Evolutionary conservation across 2,113 vertebrate genomes (phyloP).

Genomic region (Planiliza haematocheilus): DNA sequence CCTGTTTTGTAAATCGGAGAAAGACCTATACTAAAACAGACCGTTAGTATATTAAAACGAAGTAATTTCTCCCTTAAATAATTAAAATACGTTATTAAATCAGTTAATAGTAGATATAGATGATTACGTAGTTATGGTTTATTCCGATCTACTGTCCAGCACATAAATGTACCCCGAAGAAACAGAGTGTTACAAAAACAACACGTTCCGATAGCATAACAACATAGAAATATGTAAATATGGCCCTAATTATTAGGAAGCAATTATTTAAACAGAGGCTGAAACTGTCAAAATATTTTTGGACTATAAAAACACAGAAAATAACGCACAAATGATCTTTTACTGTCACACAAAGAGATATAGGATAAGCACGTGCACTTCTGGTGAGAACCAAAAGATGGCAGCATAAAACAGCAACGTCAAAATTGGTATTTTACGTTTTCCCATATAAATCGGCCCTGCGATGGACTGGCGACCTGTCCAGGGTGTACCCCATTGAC

Average conservation of each 20-base stretch:
- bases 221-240: background rate
- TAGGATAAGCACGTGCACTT: background rate
- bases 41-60: too few relatives aligned
- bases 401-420: constrained; percentile 46
- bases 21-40: too few relatives aligned
- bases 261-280: too few relatives aligned
- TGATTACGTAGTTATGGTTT: constrained; percentile 40
- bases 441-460: too few relatives aligned
- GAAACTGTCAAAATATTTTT: too few relatives aligned
- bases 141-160: constrained; percentile 40
- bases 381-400: constrained; percentile 51
- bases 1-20: rapidly evolving
- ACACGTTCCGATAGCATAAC: constrained; percentile 31
- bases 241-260: too few relatives aligned
- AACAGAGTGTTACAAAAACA: constrained; percentile 2
- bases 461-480: too few relatives aligned
- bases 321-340: background rate
- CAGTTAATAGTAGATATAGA: background rate
- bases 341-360: background rate
- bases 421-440: too few relatives aligned
- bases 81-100: background rate
- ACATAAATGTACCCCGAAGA: constrained; percentile 42
- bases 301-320: background rate
- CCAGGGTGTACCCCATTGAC: too few relatives aligned
- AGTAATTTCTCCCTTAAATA: too few relatives aligned